A percentile compares a stretch with the other conserved stretches of the same genome.
Evolutionary conservation across 1,140 invertebrate species (phyloP).

Genomic region (Lysiphlebus fabarum): DNA sequence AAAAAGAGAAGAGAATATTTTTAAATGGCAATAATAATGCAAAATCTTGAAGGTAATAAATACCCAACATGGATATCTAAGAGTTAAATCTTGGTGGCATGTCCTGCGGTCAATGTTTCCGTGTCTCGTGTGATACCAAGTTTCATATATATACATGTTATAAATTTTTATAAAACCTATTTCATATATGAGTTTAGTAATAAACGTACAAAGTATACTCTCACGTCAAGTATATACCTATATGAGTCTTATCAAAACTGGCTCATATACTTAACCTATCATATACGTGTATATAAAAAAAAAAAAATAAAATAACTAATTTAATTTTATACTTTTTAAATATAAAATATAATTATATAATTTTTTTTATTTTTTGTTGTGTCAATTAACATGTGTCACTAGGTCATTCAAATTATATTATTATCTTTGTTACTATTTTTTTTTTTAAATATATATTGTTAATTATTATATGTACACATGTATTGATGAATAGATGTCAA

Average conservation of each 20-base stretch:
- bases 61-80: slow-evolving; percentile 45
- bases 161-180: slow-evolving; percentile 8
- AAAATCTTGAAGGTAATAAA: slow-evolving; percentile 51
- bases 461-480: no score
- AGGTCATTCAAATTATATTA: slow-evolving; percentile 15
- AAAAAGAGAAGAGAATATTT: slow-evolving; percentile 33
- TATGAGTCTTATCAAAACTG: slow-evolving; percentile 19
- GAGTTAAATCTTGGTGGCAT: slow-evolving; percentile 46
- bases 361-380: background rate
- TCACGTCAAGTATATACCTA: slow-evolving; percentile 22
- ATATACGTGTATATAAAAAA: background rate
- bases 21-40: slow-evolving; percentile 52
- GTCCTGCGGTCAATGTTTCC: slow-evolving; percentile 36
- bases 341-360: no score
- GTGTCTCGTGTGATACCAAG: slow-evolving; percentile 49
- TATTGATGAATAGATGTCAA: slow-evolving; percentile 8
- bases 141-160: slow-evolving; percentile 19
- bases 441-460: no score
- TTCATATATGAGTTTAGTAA: background rate
- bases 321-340: background rate
- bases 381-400: slow-evolving; percentile 7
- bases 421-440: background rate
- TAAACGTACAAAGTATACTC: slow-evolving; percentile 1
- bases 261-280: background rate
- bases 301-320: background rate